These are phyloP conservation scores for Drosophila atripex DNA, from an alignment of 2,888 invertebrate genomes.

Conservation along the genomic window DNA sequence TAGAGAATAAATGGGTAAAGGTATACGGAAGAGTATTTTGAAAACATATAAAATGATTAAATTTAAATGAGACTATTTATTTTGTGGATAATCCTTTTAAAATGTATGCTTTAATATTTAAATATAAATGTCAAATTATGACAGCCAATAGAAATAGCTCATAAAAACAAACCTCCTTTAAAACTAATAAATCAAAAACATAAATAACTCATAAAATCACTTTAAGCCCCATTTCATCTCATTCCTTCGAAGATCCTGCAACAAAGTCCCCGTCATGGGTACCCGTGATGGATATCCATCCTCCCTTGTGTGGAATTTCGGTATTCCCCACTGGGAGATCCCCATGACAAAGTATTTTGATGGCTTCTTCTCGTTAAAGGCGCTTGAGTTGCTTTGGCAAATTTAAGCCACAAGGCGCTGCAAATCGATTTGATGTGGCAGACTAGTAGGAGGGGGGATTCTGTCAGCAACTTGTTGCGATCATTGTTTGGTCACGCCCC, in stretches of 20 bases:
- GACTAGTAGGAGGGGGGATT: constrained; percentile 20
- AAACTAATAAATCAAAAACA: constrained; percentile 23
- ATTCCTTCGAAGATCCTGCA: background rate
- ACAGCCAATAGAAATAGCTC: background rate
- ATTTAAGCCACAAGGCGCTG: constrained; percentile 42
- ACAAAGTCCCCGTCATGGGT: no score
- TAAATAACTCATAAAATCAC: constrained; percentile 7
- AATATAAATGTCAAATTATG: background rate
- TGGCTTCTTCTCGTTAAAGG: constrained; percentile 37
- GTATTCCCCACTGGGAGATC: constrained; percentile 23
- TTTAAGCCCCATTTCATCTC: background rate
- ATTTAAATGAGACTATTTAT: background rate
- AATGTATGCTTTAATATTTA: background rate
- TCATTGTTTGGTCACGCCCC: constrained; percentile 76
- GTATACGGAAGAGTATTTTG: background rate
- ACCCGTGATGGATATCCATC: constrained; percentile 17
- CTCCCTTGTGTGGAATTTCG: constrained; percentile 18
- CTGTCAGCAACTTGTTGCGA: constrained; percentile 70
- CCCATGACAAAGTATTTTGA: constrained; percentile 26
- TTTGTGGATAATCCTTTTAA: background rate
- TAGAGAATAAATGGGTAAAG: background rate
- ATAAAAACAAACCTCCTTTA: background rate
- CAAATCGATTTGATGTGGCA: constrained; percentile 72
- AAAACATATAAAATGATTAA: background rate
- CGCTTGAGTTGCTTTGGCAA: constrained; percentile 33